Evolutionary conservation across 2,113 vertebrate genomes (phyloP), one percentile per base, ranked within the genome.

Genomic region (Myiagra hebetior): DNA sequence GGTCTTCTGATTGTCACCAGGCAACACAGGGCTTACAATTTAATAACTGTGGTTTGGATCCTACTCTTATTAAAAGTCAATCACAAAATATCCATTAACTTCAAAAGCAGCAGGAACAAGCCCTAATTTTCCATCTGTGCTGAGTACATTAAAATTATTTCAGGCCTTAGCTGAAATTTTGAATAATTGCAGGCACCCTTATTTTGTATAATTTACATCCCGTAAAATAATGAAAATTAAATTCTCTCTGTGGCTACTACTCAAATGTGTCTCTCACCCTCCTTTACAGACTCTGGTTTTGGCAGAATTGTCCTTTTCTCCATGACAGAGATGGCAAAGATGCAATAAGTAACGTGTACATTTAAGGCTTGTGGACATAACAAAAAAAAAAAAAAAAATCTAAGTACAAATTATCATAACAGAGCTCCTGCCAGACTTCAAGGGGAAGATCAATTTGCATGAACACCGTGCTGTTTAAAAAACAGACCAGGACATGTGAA

Each of bases 51-150:
- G 37, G 28, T 44, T 78, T 82, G 84, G 81, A 87, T 79, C 31
- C 37, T 91, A 52, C 21, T 75, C 57, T 93, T 49, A 95, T 94
- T 93, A 91, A 85, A 94, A 93, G 53, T 91, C 87, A 85, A 93
- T 92, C 75, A 91, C 57, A 91, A 91, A 96, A 85, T 79, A 90
- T 50, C 87, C 87, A 91, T 95, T 95, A 91, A 94, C 85, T 94
- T 93, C 87, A 94, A 95, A 95, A 91, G 73, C 91, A 95, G 70
- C 56, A 80, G 85, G 75, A 95, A 76, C 62, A 62, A 87, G 24
- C 37, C 87, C 49, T 89, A 39, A 55, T 95, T 96, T 93, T 96
- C 89, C 37, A 69, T 93, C 91, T 91, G 81, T 76, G 62, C 65
- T 55, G 85, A 87, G 78, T 87, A 76, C 50, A 91, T 91, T 57